Evolutionary conservation across 2,888 invertebrate genomes (phyloP), one percentile per base, ranked within the genome.

Genomic region (Emmelina monodactyla): DNA sequence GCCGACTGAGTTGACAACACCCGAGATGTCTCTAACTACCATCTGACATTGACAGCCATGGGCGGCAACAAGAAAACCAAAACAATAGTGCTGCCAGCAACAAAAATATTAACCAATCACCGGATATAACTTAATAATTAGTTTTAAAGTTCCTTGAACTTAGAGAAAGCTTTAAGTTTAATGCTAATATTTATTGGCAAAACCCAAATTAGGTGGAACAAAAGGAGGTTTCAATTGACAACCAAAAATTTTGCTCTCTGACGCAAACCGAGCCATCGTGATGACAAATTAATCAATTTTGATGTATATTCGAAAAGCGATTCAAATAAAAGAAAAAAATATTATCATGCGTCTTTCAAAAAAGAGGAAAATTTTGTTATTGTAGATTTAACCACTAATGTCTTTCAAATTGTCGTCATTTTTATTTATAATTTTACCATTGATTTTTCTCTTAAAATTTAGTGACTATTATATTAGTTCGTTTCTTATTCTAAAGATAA

Each of bases 351-450:
- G 63, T 62, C 76, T 62, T 68, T 76, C 76, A 75, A 70, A 75
- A 73, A 73, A 68, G 65, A 66, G 63, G 58, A 72, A 78, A 75
- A 76, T 65, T 73, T 73, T 76, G 62, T 69, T 71, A 73, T 67
- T 65, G 65, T 71, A 73, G 70, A 73, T 76, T 78, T 70, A 72
- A 73, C 62, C 59, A 61, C 62, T 58, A 70, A 78, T 72, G 71
- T 68, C 68, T 75, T 71, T 72, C 64, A 76, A 76, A 72, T 75
- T 76, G 69, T 71, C 67, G 62, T 69, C 66, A 62, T 73, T 75
- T 76, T 65, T 78, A 70, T 64, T 72, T 59, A 65, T 62, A 64
- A 56, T 71, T 75, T 75, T 75, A 76, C 69, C 64, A 55, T 65
- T 69, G 65, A 58, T 67, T 65, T 64, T 58, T 68, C 62, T 62